Base-by-base conservation (phyloP, 2,113 vertebrate species). In the Jaculus jaculus region DNA sequence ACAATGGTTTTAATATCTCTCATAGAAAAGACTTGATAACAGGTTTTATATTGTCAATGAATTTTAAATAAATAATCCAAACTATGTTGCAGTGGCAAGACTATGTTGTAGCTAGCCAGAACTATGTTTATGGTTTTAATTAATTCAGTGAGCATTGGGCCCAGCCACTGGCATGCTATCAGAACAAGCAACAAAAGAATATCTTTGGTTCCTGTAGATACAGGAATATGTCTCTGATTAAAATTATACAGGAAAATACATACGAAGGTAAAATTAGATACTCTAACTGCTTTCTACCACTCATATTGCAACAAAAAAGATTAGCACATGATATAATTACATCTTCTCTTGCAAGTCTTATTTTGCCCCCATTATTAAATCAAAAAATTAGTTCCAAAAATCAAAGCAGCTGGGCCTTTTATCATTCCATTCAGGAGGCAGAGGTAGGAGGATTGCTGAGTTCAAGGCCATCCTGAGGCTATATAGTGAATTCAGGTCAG, bases 1-100 rank as follows among this genome's bases (percentile, higher is more conserved):
- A 54, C 13, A 54, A 54, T 54, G 54, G 89, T 96, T 96, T 92
- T 85, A 94, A 75, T 39, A 88, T 90, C 80, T 5, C 2, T 93
- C 58, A 42, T 72, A 80, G 81, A 91, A 97, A 84, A 94, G 37
- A n/a, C 66, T 88, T 93, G 71, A 72, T 84, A 51, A 94, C 90
- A 95, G 17, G 21, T 12, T 66, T 58, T n/a, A 28, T 94, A 77
- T 23, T 78, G 11, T 90, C 84, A 95, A 39, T 82, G 51, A 95
- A 92, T 77, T 88, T 81, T 92, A 97, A 97, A 97, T 74, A 92
- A 95, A 96, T 30, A 8, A 81, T 85, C 82, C 72, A 95, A 91
- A 95, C 87, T 95, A 79, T 78, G 78, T 60, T 24, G 21, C 23
- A 13, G 7, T 82, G 26, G 66, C 79, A 71, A 95, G 30, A 96